These are phyloP conservation scores for Hylia prasina DNA, from an alignment of 2,113 vertebrate species.

Conservation along the genomic window DNA sequence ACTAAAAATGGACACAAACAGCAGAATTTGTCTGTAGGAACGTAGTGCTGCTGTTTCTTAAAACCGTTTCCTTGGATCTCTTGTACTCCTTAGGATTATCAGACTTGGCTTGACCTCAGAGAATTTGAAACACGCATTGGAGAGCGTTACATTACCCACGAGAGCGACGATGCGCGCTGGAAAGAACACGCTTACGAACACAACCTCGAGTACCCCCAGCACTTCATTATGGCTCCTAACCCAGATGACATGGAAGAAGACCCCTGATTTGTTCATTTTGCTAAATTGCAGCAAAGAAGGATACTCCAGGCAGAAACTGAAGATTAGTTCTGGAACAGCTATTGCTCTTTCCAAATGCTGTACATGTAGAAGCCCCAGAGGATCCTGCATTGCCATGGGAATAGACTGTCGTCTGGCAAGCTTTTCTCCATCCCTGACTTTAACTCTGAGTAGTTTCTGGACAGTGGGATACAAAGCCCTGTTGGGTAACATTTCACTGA, in stretches of 20 bases:
- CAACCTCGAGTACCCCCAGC: constrained; percentile 87
- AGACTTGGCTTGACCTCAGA: constrained; percentile 96
- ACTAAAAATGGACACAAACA: neutral
- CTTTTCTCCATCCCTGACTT: neutral
- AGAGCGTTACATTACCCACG: constrained; percentile 96
- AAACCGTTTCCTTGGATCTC: neutral
- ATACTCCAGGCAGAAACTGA: constrained; percentile 15
- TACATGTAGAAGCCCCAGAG: neutral
- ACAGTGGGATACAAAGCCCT: neutral
- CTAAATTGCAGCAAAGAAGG: neutral
- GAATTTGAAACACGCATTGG: constrained; percentile 95
- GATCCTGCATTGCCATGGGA: neutral
- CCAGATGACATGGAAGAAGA: constrained; percentile 98
- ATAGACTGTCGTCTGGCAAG: neutral
- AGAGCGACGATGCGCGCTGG: constrained; percentile 96
- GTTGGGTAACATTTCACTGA: neutral
- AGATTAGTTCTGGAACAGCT: neutral
- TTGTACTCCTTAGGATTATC: constrained; percentile 83
- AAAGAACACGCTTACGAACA: constrained; percentile 89
- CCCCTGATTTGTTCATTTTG: constrained; percentile 73
- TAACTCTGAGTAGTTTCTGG: neutral
- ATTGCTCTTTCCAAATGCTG: constrained; percentile 7
- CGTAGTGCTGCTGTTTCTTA: neutral
- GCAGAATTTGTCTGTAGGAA: neutral
- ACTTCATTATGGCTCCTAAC: constrained; percentile 98